These are phyloP conservation scores for Echinops telfairi DNA, from an alignment of 2,113 vertebrate genomes.

Conservation along the genomic window DNA sequence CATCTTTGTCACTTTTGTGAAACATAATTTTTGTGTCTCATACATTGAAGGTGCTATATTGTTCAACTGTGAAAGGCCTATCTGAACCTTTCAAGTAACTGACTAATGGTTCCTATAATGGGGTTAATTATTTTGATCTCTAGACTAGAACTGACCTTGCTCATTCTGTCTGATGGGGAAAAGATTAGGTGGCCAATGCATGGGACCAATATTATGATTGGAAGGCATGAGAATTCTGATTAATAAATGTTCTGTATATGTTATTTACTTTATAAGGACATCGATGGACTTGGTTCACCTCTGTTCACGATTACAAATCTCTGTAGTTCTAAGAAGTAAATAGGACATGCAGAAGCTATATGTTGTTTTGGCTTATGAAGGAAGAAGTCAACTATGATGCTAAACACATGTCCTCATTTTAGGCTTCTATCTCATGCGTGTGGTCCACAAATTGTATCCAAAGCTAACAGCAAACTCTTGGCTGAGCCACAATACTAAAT, in stretches of 20 bases:
- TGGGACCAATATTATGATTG: background rate
- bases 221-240: background rate
- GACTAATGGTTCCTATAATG: background rate
- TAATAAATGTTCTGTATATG: background rate
- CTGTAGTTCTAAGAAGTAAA: slow-evolving; percentile 1
- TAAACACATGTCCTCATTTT: background rate
- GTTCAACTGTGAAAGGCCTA: background rate
- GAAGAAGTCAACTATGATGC: background rate
- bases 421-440: background rate
- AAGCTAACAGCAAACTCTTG: background rate
- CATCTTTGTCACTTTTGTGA: background rate
- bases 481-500: background rate
- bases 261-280: background rate
- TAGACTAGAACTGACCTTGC: background rate
- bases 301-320: background rate
- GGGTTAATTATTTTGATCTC: slow-evolving; percentile 16
- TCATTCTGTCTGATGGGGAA: background rate
- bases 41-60: background rate
- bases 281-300: background rate
- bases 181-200: background rate
- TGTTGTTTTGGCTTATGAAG: background rate
- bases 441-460: background rate
- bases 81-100: background rate
- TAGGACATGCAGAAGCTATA: background rate
- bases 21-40: slow-evolving; percentile 55